phyloP scores from a whole-genome alignment of 2,888 invertebrate species.

The Onchidella celtica region DNA sequence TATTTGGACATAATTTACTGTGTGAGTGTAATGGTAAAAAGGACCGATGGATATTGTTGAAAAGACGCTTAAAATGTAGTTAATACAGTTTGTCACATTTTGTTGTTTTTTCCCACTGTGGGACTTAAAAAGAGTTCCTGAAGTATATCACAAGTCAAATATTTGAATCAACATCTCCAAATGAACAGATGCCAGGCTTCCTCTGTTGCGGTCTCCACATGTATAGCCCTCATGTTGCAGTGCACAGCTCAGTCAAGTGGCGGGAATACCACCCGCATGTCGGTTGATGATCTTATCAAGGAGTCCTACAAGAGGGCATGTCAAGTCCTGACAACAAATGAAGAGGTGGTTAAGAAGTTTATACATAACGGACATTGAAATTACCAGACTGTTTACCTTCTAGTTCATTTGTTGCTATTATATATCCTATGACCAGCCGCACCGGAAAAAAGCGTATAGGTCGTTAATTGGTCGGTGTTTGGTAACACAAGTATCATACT shows the following conservation, averaged over 20 bases:
- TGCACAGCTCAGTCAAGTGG: slow-evolving; percentile 46
- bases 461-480: no score
- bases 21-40: no score
- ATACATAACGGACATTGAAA: no score
- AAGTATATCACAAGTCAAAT: no score
- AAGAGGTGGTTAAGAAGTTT: no score
- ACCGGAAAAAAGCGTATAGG: no score
- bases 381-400: no score
- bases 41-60: no score
- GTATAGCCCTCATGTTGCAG: slow-evolving; percentile 67
- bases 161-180: not conserved
- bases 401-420: no score
- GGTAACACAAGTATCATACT: no score
- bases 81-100: not conserved
- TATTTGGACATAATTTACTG: no score
- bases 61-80: not conserved
- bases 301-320: slow-evolving; percentile 56
- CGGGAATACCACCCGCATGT: slow-evolving; percentile 35
- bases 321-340: slow-evolving; percentile 40
- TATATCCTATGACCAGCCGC: no score
- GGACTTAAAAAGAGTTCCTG: not conserved
- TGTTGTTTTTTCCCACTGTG: not conserved
- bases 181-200: slow-evolving; percentile 67
- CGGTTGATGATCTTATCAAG: slow-evolving; percentile 57
- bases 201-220: slow-evolving; percentile 65